Percentiles rank a stretch among this genome's conserved stretches.
phyloP scores from a whole-genome alignment of 2,888 invertebrate species.

The Perizoma affinitatum region DNA sequence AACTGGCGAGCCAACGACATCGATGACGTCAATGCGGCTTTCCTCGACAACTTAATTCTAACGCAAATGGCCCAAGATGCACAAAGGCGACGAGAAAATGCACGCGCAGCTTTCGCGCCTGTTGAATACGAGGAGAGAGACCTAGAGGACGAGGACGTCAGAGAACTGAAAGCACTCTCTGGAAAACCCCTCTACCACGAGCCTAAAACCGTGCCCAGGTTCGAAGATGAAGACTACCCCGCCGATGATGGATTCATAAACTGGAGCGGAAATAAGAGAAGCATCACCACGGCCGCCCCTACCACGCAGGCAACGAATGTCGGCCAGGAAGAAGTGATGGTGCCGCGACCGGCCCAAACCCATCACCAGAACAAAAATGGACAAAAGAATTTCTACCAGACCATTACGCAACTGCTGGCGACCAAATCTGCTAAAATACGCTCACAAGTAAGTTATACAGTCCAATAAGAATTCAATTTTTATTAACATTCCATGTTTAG shows the following conservation, averaged over 20 bases:
- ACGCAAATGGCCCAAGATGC: conserved; percentile 87
- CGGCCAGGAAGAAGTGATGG: conserved; percentile 87
- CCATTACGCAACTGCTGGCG: conserved; percentile 78
- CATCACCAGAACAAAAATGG: conserved; percentile 58
- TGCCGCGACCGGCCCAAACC: conserved; percentile 84
- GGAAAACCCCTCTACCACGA: conserved; percentile 79
- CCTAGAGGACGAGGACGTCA: conserved; percentile 86
- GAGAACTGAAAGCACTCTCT: conserved; percentile 86
- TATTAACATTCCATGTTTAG: conserved; percentile 34
- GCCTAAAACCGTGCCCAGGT: conserved; percentile 72
- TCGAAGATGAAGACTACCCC: conserved; percentile 75
- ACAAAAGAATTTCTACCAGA: conserved; percentile 75
- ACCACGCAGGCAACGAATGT: conserved; percentile 46
- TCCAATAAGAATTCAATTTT: conserved; percentile 32
- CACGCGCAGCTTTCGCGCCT: conserved; percentile 72
- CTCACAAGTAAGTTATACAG: conserved; percentile 80
- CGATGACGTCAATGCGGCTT: conserved; percentile 85
- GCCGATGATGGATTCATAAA: conserved; percentile 80
- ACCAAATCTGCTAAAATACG: conserved; percentile 77
- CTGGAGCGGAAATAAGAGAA: conserved; percentile 81
- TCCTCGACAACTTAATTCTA: conserved; percentile 87
- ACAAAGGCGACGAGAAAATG: conserved; percentile 74
- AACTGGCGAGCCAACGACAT: conserved; percentile 73
- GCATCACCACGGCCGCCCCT: conserved; percentile 66
- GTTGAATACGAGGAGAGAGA: conserved; percentile 71